Percentiles rank a stretch among this genome's conserved stretches.
Evolutionary conservation across 2,113 vertebrate genomes (phyloP).

Genomic region (Tauraco erythrolophus): DNA sequence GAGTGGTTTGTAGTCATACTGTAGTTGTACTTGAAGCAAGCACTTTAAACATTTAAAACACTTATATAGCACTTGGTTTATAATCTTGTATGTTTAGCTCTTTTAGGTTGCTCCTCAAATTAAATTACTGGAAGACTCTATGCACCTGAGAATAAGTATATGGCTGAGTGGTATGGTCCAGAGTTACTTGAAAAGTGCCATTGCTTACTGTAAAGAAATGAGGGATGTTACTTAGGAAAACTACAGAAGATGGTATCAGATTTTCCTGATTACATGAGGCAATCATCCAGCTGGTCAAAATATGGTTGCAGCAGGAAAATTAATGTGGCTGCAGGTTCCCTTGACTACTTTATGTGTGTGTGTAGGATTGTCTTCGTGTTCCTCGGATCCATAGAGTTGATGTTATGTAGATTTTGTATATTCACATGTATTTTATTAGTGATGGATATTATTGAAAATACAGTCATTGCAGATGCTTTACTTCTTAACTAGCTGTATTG

Average conservation of each 20-base stretch:
- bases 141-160: neutral
- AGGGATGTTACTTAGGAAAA: neutral
- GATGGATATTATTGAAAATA: neutral
- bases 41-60: neutral
- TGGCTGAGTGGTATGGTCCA: neutral
- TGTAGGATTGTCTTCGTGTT: neutral
- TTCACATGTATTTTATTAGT: neutral
- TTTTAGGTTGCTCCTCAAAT: neutral
- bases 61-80: neutral
- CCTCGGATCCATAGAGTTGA: neutral
- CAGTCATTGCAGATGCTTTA: neutral
- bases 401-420: neutral
- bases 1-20: neutral
- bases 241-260: neutral
- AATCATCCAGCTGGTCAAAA: neutral
- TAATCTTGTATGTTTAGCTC: neutral
- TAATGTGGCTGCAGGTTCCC: neutral
- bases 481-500: neutral
- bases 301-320: neutral
- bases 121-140: neutral
- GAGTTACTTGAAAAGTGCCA: neutral
- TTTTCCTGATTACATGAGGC: neutral
- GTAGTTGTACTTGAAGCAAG: neutral
- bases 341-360: neutral
- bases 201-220: neutral